These are phyloP conservation scores for Alloplasta piceator DNA, from an alignment of 2,888 invertebrate species.

Conservation along the genomic window DNA sequence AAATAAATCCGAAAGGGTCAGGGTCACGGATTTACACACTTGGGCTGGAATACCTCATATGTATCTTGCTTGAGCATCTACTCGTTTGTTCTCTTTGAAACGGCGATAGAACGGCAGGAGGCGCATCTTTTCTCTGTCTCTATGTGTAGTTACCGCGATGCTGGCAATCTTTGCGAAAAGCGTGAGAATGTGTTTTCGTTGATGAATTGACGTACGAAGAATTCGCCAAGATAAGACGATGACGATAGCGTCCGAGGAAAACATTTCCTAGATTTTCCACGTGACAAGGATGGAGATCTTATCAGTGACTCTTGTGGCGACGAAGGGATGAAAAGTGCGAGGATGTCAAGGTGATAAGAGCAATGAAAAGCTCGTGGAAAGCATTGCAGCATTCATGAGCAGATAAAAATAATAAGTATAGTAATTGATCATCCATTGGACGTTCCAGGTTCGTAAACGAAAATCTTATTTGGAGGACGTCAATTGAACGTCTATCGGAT, in stretches of 20 bases:
- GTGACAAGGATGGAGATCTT: conserved; percentile 29
- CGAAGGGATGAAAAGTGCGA: conserved; percentile 26
- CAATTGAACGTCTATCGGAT: too few species aligned
- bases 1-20: too few species aligned
- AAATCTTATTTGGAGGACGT: too few species aligned
- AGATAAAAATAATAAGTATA: too few species aligned
- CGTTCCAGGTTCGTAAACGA: too few species aligned
- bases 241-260: background rate
- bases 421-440: too few species aligned
- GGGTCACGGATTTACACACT: too few species aligned
- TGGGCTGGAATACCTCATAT: background rate
- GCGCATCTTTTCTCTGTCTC: conserved; percentile 22
- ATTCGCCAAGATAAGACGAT: conserved; percentile 45
- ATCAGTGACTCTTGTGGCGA: conserved; percentile 38
- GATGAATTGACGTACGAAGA: conserved; percentile 53
- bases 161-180: conserved; percentile 38
- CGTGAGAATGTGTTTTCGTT: conserved; percentile 62
- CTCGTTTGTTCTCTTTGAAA: conserved; percentile 39
- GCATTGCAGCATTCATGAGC: background rate
- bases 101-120: conserved; percentile 22
- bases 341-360: background rate
- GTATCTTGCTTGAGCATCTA: conserved; percentile 49
- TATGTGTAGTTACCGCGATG: conserved; percentile 22
- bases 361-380: conserved; percentile 23
- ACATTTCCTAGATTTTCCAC: conserved; percentile 3